Evolutionary conservation across 2,797 vertebrate species (phyloP).

Genomic region (Halcyon smyrnensis): DNA sequence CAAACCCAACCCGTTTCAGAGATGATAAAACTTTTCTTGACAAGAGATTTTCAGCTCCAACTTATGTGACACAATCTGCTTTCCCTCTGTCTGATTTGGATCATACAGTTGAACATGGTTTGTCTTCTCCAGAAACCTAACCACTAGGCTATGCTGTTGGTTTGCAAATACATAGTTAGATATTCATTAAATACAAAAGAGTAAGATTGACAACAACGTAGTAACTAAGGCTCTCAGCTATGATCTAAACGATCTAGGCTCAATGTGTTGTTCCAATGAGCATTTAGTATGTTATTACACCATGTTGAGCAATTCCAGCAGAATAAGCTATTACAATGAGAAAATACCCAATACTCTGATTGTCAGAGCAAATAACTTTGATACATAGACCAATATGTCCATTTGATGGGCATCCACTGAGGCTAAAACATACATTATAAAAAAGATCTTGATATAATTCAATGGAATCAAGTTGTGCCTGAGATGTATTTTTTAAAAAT

Average conservation of each 20-base stretch:
- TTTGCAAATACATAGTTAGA: background rate
- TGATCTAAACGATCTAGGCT: background rate
- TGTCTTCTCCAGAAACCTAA: background rate
- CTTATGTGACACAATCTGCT: background rate
- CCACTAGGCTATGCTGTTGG: conserved; percentile 60
- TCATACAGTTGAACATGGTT: background rate
- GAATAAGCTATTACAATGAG: background rate
- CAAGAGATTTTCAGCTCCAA: background rate
- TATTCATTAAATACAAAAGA: background rate
- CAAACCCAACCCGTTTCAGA: background rate
- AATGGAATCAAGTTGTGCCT: background rate
- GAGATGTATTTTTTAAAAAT: background rate
- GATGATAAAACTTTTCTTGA: background rate
- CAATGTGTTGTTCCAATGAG: background rate
- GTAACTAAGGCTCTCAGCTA: background rate
- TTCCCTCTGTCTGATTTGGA: background rate
- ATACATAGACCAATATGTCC: background rate
- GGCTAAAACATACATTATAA: background rate
- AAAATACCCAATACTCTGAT: background rate
- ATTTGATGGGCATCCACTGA: background rate
- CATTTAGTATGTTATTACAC: background rate
- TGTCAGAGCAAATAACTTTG: background rate
- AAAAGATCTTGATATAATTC: background rate
- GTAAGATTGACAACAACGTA: background rate
- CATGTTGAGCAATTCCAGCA: background rate